Evolutionary conservation across 1,140 invertebrate genomes (phyloP).

Genomic region (Ceratosolen fusciceps): DNA sequence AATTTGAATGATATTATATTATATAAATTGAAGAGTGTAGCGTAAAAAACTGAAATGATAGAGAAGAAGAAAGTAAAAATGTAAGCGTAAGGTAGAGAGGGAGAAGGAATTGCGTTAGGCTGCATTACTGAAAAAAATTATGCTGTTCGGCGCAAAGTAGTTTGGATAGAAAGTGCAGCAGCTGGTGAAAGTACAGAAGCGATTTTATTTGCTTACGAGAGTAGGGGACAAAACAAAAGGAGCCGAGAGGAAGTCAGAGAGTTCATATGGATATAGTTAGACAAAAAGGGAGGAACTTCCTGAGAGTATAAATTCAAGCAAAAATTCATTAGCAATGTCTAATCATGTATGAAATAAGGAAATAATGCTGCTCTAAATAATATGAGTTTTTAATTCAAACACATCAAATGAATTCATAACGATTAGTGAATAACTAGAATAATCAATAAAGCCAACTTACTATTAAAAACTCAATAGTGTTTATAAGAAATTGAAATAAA

Average conservation of each 20-base stretch:
- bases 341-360: neutral
- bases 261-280: neutral
- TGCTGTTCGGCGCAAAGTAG: constrained; percentile 22
- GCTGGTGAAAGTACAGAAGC: constrained; percentile 30
- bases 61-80: neutral
- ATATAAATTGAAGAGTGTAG: neutral
- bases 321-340: neutral
- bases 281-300: neutral
- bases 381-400: too few relatives aligned
- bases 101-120: neutral
- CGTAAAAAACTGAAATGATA: neutral
- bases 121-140: constrained; percentile 23
- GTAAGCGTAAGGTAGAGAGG: neutral
- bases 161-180: constrained; percentile 35
- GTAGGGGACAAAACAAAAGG: neutral
- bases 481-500: too few relatives aligned
- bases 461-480: too few relatives aligned
- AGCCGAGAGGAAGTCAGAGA: neutral
- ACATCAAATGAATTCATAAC: too few relatives aligned
- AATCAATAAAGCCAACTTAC: too few relatives aligned
- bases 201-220: neutral
- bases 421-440: too few relatives aligned
- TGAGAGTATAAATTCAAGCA: neutral
- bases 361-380: too few relatives aligned
- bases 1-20: neutral